These are phyloP conservation scores for Rhinella marina DNA, from an alignment of 2,797 vertebrate genomes.

Conservation along the genomic window DNA sequence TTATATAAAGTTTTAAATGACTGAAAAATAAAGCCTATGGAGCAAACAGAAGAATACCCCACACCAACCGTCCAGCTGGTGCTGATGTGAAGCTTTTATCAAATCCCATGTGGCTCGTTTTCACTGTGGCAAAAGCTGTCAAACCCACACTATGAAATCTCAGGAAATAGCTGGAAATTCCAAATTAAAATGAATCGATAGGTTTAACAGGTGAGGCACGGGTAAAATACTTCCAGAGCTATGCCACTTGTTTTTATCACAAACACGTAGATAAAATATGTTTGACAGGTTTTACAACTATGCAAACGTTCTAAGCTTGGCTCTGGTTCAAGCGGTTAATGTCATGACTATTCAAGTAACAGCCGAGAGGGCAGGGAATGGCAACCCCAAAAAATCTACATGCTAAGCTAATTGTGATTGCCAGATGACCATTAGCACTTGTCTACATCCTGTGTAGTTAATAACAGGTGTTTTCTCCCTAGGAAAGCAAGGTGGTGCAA, in stretches of 20 bases:
- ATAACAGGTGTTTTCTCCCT: slow-evolving; percentile 32
- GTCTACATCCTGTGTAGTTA: slow-evolving; percentile 6
- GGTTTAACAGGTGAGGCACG: slow-evolving; percentile 73
- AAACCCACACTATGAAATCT: slow-evolving; percentile 76
- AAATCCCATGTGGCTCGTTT: slow-evolving; percentile 77
- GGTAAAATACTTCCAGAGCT: slow-evolving; percentile 40
- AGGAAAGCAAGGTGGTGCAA: slow-evolving; percentile 20
- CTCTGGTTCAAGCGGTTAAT: slow-evolving; percentile 44
- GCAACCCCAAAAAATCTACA: neutral
- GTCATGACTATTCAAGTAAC: slow-evolving; percentile 42
- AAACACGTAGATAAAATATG: slow-evolving; percentile 53
- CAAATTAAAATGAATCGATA: slow-evolving; percentile 82
- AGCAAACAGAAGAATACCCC: slow-evolving; percentile 36
- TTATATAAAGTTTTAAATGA: neutral
- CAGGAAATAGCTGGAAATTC: slow-evolving; percentile 80
- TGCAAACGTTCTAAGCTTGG: slow-evolving; percentile 48
- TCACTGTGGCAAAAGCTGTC: slow-evolving; percentile 75
- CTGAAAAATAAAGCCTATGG: neutral
- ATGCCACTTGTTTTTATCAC: slow-evolving; percentile 56
- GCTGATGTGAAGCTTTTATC: slow-evolving; percentile 72
- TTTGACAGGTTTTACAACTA: slow-evolving; percentile 60
- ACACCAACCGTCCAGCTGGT: slow-evolving; percentile 73
- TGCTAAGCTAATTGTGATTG: slow-evolving; percentile 8
- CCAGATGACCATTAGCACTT: slow-evolving; percentile 45
- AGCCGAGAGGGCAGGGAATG: slow-evolving; percentile 35